Percentiles rank a stretch among this genome's conserved stretches.
These are phyloP conservation scores for Scaptodrosophila latifasciaeformis DNA, from an alignment of 2,888 invertebrate genomes.

Conservation along the genomic window DNA sequence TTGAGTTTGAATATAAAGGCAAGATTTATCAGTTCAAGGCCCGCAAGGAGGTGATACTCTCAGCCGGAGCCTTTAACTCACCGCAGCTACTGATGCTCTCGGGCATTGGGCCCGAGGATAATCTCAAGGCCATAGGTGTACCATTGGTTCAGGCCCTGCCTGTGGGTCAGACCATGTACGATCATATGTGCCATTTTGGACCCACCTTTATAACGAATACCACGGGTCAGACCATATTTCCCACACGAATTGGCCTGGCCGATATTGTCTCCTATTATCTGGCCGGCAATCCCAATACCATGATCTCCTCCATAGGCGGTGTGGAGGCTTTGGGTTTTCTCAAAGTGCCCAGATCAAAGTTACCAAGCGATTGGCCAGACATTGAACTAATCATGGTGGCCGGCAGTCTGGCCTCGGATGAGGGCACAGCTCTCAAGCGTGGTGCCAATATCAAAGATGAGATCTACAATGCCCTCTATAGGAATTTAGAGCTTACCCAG, in stretches of 20 bases:
- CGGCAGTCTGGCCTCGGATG: constrained; percentile 80
- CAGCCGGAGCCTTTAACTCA: constrained; percentile 90
- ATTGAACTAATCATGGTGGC: constrained; percentile 81
- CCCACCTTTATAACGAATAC: constrained; percentile 72
- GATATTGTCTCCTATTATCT: constrained; percentile 45
- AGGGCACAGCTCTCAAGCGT: constrained; percentile 77
- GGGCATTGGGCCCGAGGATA: constrained; percentile 79
- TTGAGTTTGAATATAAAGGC: constrained; percentile 79
- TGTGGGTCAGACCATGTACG: constrained; percentile 81
- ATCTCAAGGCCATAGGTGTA: constrained; percentile 77
- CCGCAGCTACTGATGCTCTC: constrained; percentile 94
- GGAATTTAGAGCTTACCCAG: constrained; percentile 75
- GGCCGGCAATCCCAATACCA: constrained; percentile 73
- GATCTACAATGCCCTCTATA: constrained; percentile 78
- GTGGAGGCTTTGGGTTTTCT: constrained; percentile 82
- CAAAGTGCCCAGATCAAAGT: constrained; percentile 77
- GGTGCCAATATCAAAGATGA: constrained; percentile 78
- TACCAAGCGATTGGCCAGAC: constrained; percentile 80
- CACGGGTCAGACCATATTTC: constrained; percentile 56
- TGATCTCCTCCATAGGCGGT: constrained; percentile 77
- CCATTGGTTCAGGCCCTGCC: constrained; percentile 80
- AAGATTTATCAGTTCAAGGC: constrained; percentile 77
- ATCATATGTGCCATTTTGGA: constrained; percentile 75
- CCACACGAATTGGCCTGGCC: constrained; percentile 27
- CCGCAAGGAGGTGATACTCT: constrained; percentile 87